phyloP scores from a whole-genome alignment of 1,140 invertebrate species.

The Achatina immaculata region DNA sequence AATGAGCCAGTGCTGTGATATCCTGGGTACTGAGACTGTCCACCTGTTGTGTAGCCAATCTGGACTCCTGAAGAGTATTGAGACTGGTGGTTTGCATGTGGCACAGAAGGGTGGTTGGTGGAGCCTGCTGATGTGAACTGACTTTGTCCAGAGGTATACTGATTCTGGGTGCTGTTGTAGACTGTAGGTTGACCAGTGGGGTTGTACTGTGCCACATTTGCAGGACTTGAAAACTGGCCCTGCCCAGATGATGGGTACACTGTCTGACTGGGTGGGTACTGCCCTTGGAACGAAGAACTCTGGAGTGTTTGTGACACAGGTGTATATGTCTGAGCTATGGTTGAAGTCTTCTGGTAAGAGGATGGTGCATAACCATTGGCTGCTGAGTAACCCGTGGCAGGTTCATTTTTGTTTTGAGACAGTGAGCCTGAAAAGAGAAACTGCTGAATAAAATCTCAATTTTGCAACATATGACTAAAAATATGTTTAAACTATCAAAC shows the following conservation, averaged over 20 bases:
- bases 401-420: constrained; percentile 48
- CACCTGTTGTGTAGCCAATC: constrained; percentile 50
- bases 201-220: constrained; percentile 11
- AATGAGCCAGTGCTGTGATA: constrained; percentile 45
- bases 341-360: constrained; percentile 35
- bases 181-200: constrained; percentile 40
- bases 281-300: constrained; percentile 26
- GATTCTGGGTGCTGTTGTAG: constrained; percentile 55
- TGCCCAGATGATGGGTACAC: constrained; percentile 37
- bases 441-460: constrained; percentile 23
- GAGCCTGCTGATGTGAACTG: constrained; percentile 35
- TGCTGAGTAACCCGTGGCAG: constrained; percentile 36
- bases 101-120: constrained; percentile 9
- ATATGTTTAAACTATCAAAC: no score
- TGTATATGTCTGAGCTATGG: constrained; percentile 34
- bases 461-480: no score
- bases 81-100: constrained; percentile 32
- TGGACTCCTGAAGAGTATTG: constrained; percentile 36
- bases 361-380: constrained; percentile 40
- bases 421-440: constrained; percentile 46
- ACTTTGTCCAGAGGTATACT: constrained; percentile 55
- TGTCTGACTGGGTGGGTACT: constrained; percentile 37
- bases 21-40: constrained; percentile 39
- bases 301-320: constrained; percentile 38
- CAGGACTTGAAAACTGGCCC: constrained; percentile 24